These are phyloP conservation scores for Ornithoptera alexandrae DNA, from an alignment of 2,888 invertebrate genomes.

Conservation along the genomic window DNA sequence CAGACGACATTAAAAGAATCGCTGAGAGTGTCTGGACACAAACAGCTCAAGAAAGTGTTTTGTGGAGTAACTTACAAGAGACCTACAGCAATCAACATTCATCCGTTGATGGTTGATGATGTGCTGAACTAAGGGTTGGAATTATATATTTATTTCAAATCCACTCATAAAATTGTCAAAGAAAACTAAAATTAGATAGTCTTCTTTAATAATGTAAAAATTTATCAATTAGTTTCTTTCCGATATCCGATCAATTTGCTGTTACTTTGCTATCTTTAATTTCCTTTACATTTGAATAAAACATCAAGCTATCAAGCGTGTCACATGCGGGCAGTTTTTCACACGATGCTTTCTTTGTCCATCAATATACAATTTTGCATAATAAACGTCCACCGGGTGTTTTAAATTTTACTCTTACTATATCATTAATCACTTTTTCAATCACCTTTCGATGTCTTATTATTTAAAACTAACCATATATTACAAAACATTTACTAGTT, in stretches of 20 bases:
- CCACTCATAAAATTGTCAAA: not conserved
- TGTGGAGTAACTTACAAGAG: too few relatives aligned
- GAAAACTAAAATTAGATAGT: not conserved
- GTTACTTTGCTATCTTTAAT: conserved; percentile 5
- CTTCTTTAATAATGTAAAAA: not conserved
- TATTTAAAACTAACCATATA: too few relatives aligned
- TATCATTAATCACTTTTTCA: not conserved
- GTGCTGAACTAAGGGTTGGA: not conserved
- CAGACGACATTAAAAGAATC: too few relatives aligned
- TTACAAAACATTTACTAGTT: too few relatives aligned
- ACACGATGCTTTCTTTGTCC: conserved; percentile 4
- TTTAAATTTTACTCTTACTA: not conserved
- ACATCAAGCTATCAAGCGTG: conserved; percentile 10
- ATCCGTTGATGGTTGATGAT: too few relatives aligned
- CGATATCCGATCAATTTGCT: not conserved
- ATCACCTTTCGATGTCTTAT: not conserved
- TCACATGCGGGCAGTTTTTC: conserved; percentile 10
- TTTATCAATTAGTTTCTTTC: not conserved
- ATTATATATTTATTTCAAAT: not conserved
- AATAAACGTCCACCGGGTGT: not conserved
- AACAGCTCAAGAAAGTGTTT: too few relatives aligned
- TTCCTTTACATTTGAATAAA: conserved; percentile 13
- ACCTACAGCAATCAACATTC: too few relatives aligned
- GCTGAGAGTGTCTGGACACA: too few relatives aligned
- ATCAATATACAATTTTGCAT: not conserved